Evolutionary conservation across 2,113 vertebrate genomes (phyloP).

Genomic region (Varanus komodoensis): DNA sequence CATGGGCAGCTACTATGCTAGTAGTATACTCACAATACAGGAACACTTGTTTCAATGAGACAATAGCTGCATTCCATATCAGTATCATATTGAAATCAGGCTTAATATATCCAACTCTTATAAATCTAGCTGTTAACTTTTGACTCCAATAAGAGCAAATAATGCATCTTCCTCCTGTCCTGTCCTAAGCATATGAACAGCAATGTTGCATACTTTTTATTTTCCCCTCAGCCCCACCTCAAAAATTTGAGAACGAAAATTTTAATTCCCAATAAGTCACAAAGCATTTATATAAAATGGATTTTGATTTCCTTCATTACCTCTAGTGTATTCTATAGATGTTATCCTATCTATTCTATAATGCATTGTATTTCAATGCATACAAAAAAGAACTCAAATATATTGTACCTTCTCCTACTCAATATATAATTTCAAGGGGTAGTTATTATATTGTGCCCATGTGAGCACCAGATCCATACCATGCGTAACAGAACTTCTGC

Average conservation of each 20-base stretch:
- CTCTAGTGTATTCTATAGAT: background rate
- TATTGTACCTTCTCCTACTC: too few relatives aligned
- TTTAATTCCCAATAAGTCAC: constrained; percentile 66
- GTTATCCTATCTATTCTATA: background rate
- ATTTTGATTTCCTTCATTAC: constrained; percentile 21
- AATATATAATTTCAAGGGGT: too few relatives aligned
- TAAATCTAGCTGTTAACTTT: background rate
- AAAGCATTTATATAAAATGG: constrained; percentile 57
- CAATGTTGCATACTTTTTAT: background rate
- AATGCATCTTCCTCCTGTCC: background rate
- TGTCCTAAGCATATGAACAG: background rate
- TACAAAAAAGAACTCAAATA: background rate
- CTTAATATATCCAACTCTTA: background rate
- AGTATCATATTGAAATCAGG: background rate
- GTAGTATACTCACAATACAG: background rate
- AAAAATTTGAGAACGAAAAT: constrained; percentile 52
- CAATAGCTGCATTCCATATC: background rate
- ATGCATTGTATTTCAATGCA: background rate
- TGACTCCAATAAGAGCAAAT: too few relatives aligned
- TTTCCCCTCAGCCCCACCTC: constrained; percentile 36
- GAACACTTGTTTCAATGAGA: background rate
- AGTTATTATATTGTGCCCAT: too few relatives aligned
- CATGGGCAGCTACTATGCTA: background rate
- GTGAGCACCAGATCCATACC: too few relatives aligned
- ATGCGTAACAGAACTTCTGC: too few relatives aligned